Conservation (phyloP, 2,888 invertebrate species). For the Chirona hameri region DNA sequence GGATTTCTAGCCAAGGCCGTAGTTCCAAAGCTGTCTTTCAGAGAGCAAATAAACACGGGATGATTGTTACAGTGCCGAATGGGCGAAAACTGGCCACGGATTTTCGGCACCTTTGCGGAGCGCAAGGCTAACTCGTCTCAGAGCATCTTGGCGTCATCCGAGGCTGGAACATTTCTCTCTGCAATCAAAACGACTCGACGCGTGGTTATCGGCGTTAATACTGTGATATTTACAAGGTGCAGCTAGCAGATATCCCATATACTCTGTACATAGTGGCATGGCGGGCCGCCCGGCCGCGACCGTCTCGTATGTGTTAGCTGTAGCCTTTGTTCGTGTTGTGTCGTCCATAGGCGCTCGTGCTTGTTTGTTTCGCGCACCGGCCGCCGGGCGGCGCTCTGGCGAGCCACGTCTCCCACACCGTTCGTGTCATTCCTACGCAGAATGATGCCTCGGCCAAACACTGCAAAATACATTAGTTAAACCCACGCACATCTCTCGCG, state of each 20-base stretch:
- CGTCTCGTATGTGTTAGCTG: slow-evolving; percentile 12
- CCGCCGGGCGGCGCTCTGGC: background rate
- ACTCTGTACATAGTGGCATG: slow-evolving; percentile 24
- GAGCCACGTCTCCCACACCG: background rate
- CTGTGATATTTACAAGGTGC: slow-evolving; percentile 26
- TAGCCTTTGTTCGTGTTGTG: slow-evolving; percentile 7
- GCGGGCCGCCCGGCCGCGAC: background rate
- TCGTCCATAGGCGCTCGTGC: slow-evolving; percentile 24
- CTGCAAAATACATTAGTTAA: slow-evolving; percentile 22
- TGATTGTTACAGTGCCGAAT: background rate
- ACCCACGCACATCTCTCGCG: slow-evolving; percentile 13
- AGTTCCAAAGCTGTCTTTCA: slow-evolving; percentile 28
- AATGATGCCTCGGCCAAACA: slow-evolving; percentile 23
- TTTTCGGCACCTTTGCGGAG: background rate
- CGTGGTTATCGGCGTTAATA: background rate
- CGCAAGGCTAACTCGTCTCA: background rate
- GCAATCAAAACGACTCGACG: background rate
- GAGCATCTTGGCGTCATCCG: background rate
- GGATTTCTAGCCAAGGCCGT: slow-evolving; percentile 3
- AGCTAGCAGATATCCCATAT: background rate
- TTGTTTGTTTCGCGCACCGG: background rate
- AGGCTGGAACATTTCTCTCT: background rate
- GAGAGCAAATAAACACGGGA: slow-evolving; percentile 24
- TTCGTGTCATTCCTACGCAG: slow-evolving; percentile 4
- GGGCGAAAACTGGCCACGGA: background rate